Evolutionary conservation across 1,140 invertebrate species (phyloP).

Genomic region (Diorhabda elongata): DNA sequence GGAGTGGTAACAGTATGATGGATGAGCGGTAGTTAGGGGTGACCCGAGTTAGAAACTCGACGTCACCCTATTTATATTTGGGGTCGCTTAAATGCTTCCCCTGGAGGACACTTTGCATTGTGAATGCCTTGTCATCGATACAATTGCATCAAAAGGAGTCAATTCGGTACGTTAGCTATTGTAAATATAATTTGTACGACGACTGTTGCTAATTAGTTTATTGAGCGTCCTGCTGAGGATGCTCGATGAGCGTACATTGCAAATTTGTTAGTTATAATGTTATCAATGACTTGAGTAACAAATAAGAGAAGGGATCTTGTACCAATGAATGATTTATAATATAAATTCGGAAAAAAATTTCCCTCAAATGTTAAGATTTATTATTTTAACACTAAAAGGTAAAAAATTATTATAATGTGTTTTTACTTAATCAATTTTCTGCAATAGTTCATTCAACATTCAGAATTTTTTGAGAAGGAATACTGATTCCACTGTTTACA

Average conservation of each 20-base stretch:
- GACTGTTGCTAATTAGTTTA: constrained; percentile 9
- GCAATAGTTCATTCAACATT: too few relatives aligned
- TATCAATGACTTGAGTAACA: neutral
- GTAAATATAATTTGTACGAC: constrained; percentile 21
- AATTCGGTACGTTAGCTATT: constrained; percentile 18
- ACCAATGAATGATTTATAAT: too few relatives aligned
- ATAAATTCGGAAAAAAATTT: too few relatives aligned
- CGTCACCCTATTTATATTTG: constrained; percentile 21
- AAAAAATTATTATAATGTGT: too few relatives aligned
- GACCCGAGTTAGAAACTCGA: constrained; percentile 19
- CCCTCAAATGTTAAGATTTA: too few relatives aligned
- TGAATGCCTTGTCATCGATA: constrained; percentile 23
- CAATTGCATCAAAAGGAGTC: constrained; percentile 22
- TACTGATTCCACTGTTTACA: too few relatives aligned
- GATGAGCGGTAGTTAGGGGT: constrained; percentile 26
- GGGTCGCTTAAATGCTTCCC: constrained; percentile 23
- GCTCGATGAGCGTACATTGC: neutral
- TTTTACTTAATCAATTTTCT: too few relatives aligned
- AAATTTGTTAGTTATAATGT: neutral
- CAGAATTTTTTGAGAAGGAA: too few relatives aligned
- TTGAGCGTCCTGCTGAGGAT: constrained; percentile 3
- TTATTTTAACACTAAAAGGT: too few relatives aligned
- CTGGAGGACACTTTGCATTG: constrained; percentile 22
- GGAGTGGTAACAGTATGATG: constrained; percentile 31
- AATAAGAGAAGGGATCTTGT: too few relatives aligned